Conservation (phyloP, 2,113 vertebrate species). For the Vidua chalybeata region DNA sequence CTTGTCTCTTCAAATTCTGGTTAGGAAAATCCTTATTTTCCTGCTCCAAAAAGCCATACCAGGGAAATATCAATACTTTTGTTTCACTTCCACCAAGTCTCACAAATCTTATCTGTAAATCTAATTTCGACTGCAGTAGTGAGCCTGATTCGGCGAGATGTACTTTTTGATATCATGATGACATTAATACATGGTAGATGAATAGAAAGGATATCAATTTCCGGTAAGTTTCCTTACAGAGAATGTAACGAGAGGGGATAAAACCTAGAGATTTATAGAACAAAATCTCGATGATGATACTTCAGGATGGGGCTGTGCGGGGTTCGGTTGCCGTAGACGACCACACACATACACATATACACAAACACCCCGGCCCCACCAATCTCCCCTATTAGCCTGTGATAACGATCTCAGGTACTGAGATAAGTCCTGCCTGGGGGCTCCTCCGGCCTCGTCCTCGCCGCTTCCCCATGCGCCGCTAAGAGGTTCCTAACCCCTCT, state of each 20-base stretch:
- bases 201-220: constrained; percentile 27
- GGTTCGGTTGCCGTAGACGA: neutral
- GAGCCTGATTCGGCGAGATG: neutral
- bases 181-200: neutral
- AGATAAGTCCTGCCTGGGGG: neutral
- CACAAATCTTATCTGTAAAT: neutral
- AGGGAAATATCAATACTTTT: neutral
- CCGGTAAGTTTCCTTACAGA: neutral
- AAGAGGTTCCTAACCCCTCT: neutral
- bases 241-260: neutral
- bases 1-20: neutral
- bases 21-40: neutral
- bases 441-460: neutral
- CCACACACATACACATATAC: too few relatives aligned
- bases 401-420: neutral
- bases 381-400: neutral
- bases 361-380: too few relatives aligned
- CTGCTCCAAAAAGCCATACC: neutral
- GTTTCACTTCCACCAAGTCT: neutral
- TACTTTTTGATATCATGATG: neutral
- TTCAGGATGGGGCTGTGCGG: neutral
- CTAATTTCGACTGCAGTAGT: neutral
- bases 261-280: neutral
- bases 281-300: neutral
- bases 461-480: neutral